A percentile compares a stretch with the other conserved stretches of the same genome.
phyloP scores from a whole-genome alignment of 1,140 invertebrate species.

The Sinella curviseta region DNA sequence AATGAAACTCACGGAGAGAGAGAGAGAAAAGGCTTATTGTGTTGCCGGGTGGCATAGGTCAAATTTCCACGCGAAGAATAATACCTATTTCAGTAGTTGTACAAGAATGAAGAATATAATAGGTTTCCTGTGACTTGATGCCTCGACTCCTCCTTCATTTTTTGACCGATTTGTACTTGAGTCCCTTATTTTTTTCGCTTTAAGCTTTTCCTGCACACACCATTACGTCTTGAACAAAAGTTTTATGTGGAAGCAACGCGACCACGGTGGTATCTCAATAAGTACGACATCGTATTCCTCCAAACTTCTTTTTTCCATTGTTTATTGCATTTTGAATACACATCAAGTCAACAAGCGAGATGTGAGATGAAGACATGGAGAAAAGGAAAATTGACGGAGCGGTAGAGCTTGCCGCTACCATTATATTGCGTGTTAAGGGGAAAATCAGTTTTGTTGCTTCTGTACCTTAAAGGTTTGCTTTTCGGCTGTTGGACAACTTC shows the following conservation, averaged over 20 bases:
- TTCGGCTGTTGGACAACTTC: too few relatives aligned
- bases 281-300: background rate
- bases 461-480: too few relatives aligned
- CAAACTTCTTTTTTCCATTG: background rate
- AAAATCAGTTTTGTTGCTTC: background rate
- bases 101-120: background rate
- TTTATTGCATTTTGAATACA: background rate
- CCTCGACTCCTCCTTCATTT: constrained; percentile 19
- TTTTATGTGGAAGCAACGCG: background rate
- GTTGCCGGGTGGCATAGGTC: constrained; percentile 19
- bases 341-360: background rate
- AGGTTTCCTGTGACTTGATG: constrained; percentile 19
- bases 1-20: background rate
- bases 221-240: background rate
- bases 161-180: constrained; percentile 18
- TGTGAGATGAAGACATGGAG: background rate
- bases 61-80: constrained; percentile 24
- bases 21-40: background rate
- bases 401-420: background rate
- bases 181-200: background rate
- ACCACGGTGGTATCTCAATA: constrained; percentile 1
- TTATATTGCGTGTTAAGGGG: background rate
- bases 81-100: background rate
- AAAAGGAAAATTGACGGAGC: background rate
- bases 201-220: background rate